Base-by-base conservation (phyloP, 2,888 invertebrate species). In the Nineta flava region DNA sequence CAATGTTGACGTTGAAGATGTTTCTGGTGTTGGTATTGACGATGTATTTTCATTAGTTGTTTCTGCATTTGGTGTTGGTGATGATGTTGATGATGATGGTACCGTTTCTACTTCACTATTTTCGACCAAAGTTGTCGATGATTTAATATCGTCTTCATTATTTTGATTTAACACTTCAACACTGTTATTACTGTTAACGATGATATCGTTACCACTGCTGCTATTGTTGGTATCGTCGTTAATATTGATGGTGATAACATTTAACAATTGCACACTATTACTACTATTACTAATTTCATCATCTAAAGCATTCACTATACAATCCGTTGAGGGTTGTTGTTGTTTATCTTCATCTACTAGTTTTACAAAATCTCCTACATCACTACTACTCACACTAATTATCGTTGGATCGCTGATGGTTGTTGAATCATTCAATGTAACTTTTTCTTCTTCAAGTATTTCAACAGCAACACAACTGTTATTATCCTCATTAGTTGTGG, bases 201-300 rank as follows among this genome's bases (percentile, higher is more conserved):
- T 61, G 51, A 57, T 57, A 16, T 58, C 57, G 50, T 57, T 57
- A 40, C 46, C n/a, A n/a, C n/a, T n/a, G n/a, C 19, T 19, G 19
- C 5, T 19, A 19, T 7, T 26, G 26, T 26, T 26, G 7, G 4
- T 7, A 26, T 26, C 7, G 7, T 26, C 26, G 7, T 26, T 26
- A 26, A 7, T 26, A 7, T 26, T 26, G 26, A 7, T 26, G 26
- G 26, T 26, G n/a, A n/a, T n/a, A 26, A 7, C 7, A 26, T 26
- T 26, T 50, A 56, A 57, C 55, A 55, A 55, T 50, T 51, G 53
- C 53, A 61, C 59, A 38, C n/a, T 17, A 19, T 15, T 15, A 43
- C 43, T n/a, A 43, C 43, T 19, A 19, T 16, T 19, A 17, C 43
- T 43, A 15, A 19, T 15, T 15, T 15, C 15, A 19, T 19, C 17